Conservation (phyloP, 2,797 vertebrate species). For the Oreochromis mossambicus region DNA sequence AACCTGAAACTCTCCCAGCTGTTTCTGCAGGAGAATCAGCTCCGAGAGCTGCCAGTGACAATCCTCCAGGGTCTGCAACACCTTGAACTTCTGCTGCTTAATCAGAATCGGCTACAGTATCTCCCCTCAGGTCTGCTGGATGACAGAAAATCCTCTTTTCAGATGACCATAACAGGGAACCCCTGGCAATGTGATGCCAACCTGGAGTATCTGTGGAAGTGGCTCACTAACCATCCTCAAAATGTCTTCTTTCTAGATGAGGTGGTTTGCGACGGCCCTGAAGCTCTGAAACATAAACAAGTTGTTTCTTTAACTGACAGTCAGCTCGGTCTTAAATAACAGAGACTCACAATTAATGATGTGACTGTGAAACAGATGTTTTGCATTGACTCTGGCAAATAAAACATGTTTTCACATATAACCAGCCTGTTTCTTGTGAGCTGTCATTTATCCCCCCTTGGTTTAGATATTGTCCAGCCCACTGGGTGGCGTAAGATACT, state of each 20-base stretch:
- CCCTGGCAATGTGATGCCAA: slow-evolving; percentile 65
- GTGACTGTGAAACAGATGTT: background rate
- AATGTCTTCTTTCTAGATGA: slow-evolving; percentile 45
- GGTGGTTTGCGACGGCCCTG: slow-evolving; percentile 52
- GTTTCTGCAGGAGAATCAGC: slow-evolving; percentile 62
- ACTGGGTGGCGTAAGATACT: slow-evolving; percentile 21
- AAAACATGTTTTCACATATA: background rate
- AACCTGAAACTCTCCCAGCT: slow-evolving; percentile 53
- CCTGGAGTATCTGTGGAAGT: slow-evolving; percentile 61
- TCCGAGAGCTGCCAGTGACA: slow-evolving; percentile 47
- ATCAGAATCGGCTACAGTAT: slow-evolving; percentile 56
- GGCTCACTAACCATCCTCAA: slow-evolving; percentile 40
- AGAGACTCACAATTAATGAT: background rate
- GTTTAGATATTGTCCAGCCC: slow-evolving; percentile 16
- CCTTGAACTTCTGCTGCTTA: slow-evolving; percentile 61
- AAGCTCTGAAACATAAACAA: slow-evolving; percentile 29
- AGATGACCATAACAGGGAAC: slow-evolving; percentile 35
- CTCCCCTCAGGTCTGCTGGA: slow-evolving; percentile 52
- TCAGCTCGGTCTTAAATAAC: slow-evolving; percentile 20
- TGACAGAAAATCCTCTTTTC: slow-evolving; percentile 6
- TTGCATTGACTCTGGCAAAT: background rate
- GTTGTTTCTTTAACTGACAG: slow-evolving; percentile 26
- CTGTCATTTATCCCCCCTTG: background rate
- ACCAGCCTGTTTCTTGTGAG: background rate
- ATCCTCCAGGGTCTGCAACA: slow-evolving; percentile 48